Evolutionary conservation across 1,140 invertebrate genomes (phyloP).

Genomic region (Macrobrachium nipponense): DNA sequence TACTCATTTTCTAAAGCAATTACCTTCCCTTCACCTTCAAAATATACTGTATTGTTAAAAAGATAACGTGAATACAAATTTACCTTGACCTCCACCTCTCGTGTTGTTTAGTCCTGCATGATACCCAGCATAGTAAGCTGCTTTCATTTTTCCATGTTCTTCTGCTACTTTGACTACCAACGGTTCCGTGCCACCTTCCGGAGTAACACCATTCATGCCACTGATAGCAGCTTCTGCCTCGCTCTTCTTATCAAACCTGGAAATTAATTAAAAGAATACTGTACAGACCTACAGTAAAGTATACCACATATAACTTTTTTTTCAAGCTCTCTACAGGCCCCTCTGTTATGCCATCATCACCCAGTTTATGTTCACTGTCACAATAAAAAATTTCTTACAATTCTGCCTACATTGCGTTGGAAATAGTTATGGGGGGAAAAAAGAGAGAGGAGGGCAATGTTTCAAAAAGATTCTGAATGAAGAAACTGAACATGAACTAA

Average conservation of each 20-base stretch:
- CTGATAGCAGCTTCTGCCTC: conserved; percentile 90
- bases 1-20: too few relatives aligned
- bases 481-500: too few relatives aligned
- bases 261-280: background rate
- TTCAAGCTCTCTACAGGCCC: too few relatives aligned
- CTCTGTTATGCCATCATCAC: too few relatives aligned
- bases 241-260: conserved; percentile 82
- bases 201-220: conserved; percentile 84
- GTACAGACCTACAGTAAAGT: background rate
- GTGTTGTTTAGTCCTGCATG: conserved; percentile 57
- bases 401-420: too few relatives aligned
- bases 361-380: too few relatives aligned
- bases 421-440: too few relatives aligned
- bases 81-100: conserved; percentile 43
- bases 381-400: too few relatives aligned
- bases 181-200: conserved; percentile 85
- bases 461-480: too few relatives aligned
- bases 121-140: conserved; percentile 74
- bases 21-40: background rate
- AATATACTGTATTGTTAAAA: background rate
- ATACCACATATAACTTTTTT: background rate
- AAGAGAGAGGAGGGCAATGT: too few relatives aligned
- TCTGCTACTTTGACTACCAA: conserved; percentile 90
- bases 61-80: background rate
- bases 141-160: conserved; percentile 92